Base-by-base conservation (phyloP, 2,888 invertebrate genomes). In the Pachydiplax longipennis region DNA sequence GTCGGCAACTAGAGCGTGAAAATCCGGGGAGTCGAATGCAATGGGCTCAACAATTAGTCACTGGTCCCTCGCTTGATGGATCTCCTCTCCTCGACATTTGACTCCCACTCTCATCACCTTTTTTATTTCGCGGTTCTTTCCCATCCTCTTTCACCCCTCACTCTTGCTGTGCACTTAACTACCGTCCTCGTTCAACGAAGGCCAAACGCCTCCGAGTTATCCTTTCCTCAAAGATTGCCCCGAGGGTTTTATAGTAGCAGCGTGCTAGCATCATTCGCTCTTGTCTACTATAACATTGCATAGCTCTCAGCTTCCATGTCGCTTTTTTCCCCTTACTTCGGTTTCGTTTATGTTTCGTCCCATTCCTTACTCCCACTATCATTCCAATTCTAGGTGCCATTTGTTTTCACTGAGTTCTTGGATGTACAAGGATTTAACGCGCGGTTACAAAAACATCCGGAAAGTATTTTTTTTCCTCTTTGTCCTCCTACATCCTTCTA, bases 1-100 rank as follows among this genome's bases (percentile, higher is more conserved):
- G 65, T 31, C 13, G 18, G 40, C n/a, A 65, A 61, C 61, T 65
- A 37, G 87, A 87, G 87, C 87, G 87, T 87, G 61, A 87, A 87
- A 73, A 37, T 61, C 37, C 40, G 61, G 87, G 58, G 48, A 87
- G 35, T 35, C 35, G 83, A 58, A 35, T n/a, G 87, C 61, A 40
- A 65, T 87, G 61, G 61, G 48, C 87, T 37, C n/a, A 87, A 61
- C 87, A 87, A 87, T 87, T 87, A 87, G 87, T 61, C 87, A 65
- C 87, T 87, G 35, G 8, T 31, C 18, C 40, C 31, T 15, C 6
- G 37, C 5, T 58, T 61, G 87, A 87, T 87, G 61, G 37, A 87
- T 87, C 61, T 87, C 18, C 58, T 61, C 31, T 0, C 48, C 87
- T 37, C 61, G 87, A 37, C 87, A 61, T 87, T 87, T 87, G 87